phyloP scores from a whole-genome alignment of 2,797 vertebrate genomes.

The Orientallactaga sibirica region DNA sequence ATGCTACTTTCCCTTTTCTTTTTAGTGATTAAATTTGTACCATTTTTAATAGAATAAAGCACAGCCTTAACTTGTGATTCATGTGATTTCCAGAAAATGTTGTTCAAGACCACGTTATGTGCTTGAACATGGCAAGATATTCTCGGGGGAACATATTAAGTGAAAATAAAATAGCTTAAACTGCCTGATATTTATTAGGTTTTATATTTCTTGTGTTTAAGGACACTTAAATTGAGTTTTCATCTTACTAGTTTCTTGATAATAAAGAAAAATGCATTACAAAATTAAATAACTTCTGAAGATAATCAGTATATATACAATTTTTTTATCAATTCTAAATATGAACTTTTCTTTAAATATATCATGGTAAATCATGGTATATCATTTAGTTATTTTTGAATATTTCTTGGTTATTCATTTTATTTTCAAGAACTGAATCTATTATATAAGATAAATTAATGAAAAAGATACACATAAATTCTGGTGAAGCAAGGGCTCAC shows the following conservation, averaged over 20 bases:
- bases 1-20: not conserved
- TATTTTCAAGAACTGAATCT: slow-evolving; percentile 7
- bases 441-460: slow-evolving; percentile 12
- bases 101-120: not conserved
- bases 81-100: slow-evolving; percentile 13
- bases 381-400: not conserved
- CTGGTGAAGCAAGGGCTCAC: not conserved
- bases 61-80: not conserved
- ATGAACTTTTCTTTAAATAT: not conserved
- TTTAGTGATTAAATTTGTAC: not conserved
- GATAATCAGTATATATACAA: not conserved
- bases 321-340: not conserved
- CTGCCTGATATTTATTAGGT: not conserved
- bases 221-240: not conserved
- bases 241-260: not conserved
- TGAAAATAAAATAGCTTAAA: not conserved
- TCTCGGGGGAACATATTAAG: not conserved
- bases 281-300: slow-evolving; percentile 14
- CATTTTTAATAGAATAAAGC: not conserved
- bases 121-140: not conserved
- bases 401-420: not conserved
- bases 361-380: not conserved
- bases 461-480: not conserved
- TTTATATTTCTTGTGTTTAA: not conserved
- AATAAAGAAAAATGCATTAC: not conserved